phyloP scores from a whole-genome alignment of 1,140 invertebrate genomes.

The Sinella curviseta region DNA sequence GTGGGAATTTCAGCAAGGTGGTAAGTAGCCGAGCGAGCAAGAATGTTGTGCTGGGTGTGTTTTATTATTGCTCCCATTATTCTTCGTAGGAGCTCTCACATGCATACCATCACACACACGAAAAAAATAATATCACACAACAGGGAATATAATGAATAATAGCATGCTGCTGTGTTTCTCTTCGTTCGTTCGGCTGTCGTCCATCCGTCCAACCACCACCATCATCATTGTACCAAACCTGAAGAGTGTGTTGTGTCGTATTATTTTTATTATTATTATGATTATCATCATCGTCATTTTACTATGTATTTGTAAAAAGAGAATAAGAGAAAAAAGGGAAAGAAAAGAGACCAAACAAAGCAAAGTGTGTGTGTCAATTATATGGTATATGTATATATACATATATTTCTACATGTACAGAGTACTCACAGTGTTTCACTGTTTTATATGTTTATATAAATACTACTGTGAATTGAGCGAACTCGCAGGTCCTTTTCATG shows the following conservation, averaged over 20 bases:
- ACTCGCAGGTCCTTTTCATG: slow-evolving; percentile 5
- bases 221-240: not conserved
- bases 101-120: slow-evolving; percentile 8
- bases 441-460: too few relatives aligned
- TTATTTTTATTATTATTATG: slow-evolving; percentile 4
- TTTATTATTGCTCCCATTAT: slow-evolving; percentile 10
- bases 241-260: not conserved
- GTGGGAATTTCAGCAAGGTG: slow-evolving; percentile 42
- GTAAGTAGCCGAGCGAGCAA: slow-evolving; percentile 32
- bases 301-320: not conserved
- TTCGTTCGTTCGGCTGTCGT: not conserved
- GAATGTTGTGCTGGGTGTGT: slow-evolving; percentile 13
- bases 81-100: not conserved
- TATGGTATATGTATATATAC: not conserved
- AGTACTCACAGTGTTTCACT: too few relatives aligned
- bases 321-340: not conserved
- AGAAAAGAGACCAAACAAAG: slow-evolving; percentile 16
- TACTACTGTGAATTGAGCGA: not conserved
- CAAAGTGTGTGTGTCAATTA: slow-evolving; percentile 20
- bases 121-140: slow-evolving; percentile 8
- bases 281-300: too few relatives aligned
- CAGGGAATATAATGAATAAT: slow-evolving; percentile 10
- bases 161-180: slow-evolving; percentile 8
- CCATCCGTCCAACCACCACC: not conserved
- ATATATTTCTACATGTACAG: too few relatives aligned